These are phyloP conservation scores for Urocitellus parryii DNA, from an alignment of 2,113 vertebrate genomes.

Conservation along the genomic window DNA sequence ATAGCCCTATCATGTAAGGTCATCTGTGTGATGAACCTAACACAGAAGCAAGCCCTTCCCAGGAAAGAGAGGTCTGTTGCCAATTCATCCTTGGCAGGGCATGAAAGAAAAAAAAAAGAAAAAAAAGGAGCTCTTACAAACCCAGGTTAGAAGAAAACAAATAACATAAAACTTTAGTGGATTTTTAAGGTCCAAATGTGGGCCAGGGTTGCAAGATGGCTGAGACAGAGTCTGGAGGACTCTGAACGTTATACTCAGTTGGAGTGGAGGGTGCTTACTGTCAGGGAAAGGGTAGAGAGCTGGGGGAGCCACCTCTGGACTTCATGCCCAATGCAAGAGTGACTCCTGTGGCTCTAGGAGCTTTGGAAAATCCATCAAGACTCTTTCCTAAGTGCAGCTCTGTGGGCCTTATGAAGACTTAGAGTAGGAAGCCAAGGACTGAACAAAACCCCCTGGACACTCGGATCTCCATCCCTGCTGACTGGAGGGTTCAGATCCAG, in stretches of 20 bases:
- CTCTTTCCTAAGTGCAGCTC: not conserved
- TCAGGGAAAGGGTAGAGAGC: not conserved
- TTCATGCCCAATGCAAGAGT: not conserved
- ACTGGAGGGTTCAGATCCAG: not conserved
- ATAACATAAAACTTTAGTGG: not conserved
- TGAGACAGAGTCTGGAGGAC: not conserved
- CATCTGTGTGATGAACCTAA: not conserved
- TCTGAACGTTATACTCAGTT: too few species aligned
- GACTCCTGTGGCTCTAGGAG: not conserved
- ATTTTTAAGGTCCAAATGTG: not conserved
- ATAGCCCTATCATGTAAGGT: not conserved
- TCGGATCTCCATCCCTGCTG: not conserved
- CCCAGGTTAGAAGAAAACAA: not conserved
- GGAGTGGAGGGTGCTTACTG: not conserved
- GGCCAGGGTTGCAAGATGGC: not conserved
- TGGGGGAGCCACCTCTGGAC: not conserved
- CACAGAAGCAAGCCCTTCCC: not conserved
- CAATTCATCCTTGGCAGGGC: not conserved
- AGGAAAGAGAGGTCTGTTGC: not conserved
- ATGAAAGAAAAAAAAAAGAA: not conserved
- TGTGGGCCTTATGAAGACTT: not conserved
- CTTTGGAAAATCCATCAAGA: not conserved
- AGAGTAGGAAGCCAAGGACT: not conserved
- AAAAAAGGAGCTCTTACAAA: not conserved
- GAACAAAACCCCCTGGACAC: not conserved